Conservation (phyloP, 2,113 vertebrate genomes). For the Gymnorhina tibicen region DNA sequence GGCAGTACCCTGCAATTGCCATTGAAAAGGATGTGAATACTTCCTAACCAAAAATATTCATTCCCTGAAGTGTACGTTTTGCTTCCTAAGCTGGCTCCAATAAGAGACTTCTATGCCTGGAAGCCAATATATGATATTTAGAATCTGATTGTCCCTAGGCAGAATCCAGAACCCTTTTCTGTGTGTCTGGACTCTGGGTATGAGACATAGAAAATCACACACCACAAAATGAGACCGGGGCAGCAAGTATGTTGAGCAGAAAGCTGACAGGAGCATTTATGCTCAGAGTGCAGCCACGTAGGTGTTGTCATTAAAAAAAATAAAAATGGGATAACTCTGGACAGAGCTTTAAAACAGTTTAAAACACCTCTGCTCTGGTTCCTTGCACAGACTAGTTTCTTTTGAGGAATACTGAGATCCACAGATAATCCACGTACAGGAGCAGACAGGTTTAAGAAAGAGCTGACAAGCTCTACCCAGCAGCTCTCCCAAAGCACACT, state of each 20-base stretch:
- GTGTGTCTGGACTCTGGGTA: not conserved
- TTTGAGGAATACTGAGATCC: not conserved
- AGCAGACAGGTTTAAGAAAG: not conserved
- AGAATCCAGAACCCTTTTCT: not conserved
- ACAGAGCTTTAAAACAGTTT: not conserved
- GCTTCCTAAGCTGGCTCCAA: not conserved
- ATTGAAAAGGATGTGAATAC: slow-evolving; percentile 2
- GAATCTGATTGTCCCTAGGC: not conserved
- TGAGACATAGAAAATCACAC: not conserved
- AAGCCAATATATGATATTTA: not conserved
- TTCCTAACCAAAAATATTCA: not conserved
- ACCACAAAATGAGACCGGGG: not conserved
- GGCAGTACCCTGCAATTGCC: not conserved
- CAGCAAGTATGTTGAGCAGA: not conserved
- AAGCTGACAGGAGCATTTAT: not conserved
- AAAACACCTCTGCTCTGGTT: not conserved
- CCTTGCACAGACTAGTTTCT: not conserved
- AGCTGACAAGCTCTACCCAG: not conserved
- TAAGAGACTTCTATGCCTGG: not conserved
- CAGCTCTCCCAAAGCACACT: not conserved
- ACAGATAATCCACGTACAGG: not conserved
- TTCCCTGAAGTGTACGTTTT: not conserved
- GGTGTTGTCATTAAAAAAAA: not conserved
- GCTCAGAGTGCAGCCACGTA: not conserved
- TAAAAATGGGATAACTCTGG: not conserved